Conservation (phyloP, 2,888 invertebrate species). For the Heliconius sara region DNA sequence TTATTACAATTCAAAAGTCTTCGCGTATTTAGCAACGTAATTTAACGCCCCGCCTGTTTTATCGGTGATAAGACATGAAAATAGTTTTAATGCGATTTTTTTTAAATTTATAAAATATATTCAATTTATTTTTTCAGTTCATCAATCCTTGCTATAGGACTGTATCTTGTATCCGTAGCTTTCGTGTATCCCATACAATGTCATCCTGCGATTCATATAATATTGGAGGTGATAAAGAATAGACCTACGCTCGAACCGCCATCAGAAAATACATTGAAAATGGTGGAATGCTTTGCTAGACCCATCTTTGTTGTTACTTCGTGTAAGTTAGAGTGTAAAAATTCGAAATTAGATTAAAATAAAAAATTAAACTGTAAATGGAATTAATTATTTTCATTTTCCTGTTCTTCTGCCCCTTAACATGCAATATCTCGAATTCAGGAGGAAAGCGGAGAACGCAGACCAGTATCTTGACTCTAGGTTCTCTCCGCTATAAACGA, state of each 20-base stretch:
- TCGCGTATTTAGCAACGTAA: neutral
- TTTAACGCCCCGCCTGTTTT: neutral
- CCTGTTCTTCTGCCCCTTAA: neutral
- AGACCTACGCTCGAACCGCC: slow-evolving; percentile 40
- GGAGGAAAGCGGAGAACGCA: neutral
- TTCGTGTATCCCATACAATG: slow-evolving; percentile 65
- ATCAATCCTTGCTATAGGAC: slow-evolving; percentile 55
- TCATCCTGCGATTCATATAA: slow-evolving; percentile 61
- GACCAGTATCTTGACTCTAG: neutral
- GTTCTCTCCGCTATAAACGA: neutral
- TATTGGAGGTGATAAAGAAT: slow-evolving; percentile 59
- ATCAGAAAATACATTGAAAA: slow-evolving; percentile 47
- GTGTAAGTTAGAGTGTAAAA: slow-evolving; percentile 55
- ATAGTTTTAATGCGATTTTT: neutral
- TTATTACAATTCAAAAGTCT: neutral
- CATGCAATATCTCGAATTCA: no score
- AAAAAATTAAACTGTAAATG: no score
- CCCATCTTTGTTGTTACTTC: slow-evolving; percentile 59
- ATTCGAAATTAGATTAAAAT: neutral
- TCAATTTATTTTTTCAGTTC: slow-evolving; percentile 51
- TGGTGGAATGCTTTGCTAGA: slow-evolving; percentile 54
- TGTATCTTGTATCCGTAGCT: slow-evolving; percentile 59
- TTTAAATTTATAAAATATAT: no score
- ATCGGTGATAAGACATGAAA: neutral
- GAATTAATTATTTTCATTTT: neutral